Base-by-base conservation (phyloP, 2,113 vertebrate genomes). In the Ctenomys sociabilis region DNA sequence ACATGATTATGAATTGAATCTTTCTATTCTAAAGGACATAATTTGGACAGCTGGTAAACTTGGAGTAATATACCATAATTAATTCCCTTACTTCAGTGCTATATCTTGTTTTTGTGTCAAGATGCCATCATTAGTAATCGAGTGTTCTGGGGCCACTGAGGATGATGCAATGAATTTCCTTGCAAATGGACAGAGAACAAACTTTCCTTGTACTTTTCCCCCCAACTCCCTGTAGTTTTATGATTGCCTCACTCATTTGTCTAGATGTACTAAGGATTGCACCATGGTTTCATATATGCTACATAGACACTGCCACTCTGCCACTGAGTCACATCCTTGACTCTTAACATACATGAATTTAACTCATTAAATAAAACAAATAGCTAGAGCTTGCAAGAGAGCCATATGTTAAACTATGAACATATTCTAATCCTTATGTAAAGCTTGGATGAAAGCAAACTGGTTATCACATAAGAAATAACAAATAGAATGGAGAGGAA, bases 281-380 rank as follows among this genome's bases (percentile, higher is more conserved):
- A 59, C 32, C 7, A 14, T 17, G 22, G 28, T 16, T 66, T 81
- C 54, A 21, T 22, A 35, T 30, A 4, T 68, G 11, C 24, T 59
- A n/a, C 22, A 37, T 16, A 72, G n/a, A 30, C 4, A 13, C 17
- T 61, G n/a, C 22, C 4, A 13, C 17, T 61, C 75, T 61, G 37
- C 66, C 66, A 83, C 22, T 8, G 43, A 59, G 9, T 14, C 37
- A 85, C 30, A 80, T 70, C 16, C 0, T 7, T 0, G 30, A 30
- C 3, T 35, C 40, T 82, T 54, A 80, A 70, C 93, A 66, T 43
- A 49, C 1, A 43, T 70, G 14, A 92, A 85, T 94, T 91, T 68
- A 78, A 81, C 26, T 35, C n/a, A 75, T 84, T 77, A 95, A 96
- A 84, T 75, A 54, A 91, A 81, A 91, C 30, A 70, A 86, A 72